A percentile compares a stretch with the other conserved stretches of the same genome.
Conservation (phyloP, 2,888 invertebrate genomes). For the Cerceris ruficornis region DNA sequence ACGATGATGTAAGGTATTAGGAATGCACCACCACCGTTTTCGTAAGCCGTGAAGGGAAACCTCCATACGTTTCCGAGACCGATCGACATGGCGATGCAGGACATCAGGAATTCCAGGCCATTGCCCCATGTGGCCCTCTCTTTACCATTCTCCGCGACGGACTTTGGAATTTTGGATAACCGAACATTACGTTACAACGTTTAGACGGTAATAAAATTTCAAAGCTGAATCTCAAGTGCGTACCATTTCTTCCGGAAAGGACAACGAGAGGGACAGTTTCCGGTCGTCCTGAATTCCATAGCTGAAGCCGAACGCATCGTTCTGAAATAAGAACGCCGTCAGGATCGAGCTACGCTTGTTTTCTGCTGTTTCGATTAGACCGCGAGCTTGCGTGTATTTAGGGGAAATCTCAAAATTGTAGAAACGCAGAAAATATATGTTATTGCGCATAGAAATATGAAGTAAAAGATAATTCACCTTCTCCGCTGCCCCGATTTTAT, state of each 20-base stretch:
- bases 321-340: constrained; percentile 5
- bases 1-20: constrained; percentile 87
- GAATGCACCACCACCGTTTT: constrained; percentile 88
- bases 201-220: neutral
- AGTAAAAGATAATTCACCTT: constrained; percentile 42
- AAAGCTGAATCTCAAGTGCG: neutral
- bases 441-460: too few relatives aligned
- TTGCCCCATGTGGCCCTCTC: constrained; percentile 83
- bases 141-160: constrained; percentile 26
- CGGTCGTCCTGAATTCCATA: constrained; percentile 45
- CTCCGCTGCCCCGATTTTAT: constrained; percentile 23
- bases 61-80: constrained; percentile 88
- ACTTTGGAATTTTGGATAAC: constrained; percentile 19
- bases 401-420: too few relatives aligned
- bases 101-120: constrained; percentile 86
- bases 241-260: constrained; percentile 61
- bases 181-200: neutral
- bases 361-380: too few relatives aligned
- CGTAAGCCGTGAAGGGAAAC: constrained; percentile 86
- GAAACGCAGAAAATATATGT: too few relatives aligned
- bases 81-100: constrained; percentile 87
- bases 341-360: too few relatives aligned
- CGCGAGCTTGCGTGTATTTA: too few relatives aligned
- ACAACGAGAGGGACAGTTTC: constrained; percentile 51
- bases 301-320: constrained; percentile 33